Evolutionary conservation across 2,888 invertebrate species (phyloP), one percentile per base, ranked within the genome.

Genomic region (Brenthis daphne): DNA sequence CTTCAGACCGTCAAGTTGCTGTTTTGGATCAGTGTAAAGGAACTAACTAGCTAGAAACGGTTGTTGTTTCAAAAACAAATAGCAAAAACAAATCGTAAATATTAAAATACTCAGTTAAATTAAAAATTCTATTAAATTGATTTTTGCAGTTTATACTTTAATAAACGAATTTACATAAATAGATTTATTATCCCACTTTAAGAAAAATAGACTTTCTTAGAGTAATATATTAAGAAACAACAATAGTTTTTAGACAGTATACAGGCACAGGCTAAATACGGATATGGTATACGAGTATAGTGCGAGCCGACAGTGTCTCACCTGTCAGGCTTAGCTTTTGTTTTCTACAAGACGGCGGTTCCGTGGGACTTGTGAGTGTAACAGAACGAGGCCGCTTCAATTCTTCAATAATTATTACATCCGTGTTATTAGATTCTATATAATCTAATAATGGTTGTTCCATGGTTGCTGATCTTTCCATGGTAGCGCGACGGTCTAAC

Each of bases 281-380:
- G 66, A 53, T 63, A 63, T 73, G 69, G 69, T 43, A 43, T 11
- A 11, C 8, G 37, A 57, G 65, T 70, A 69, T 66, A 68, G 65
- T 71, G 74, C 68, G 75, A 71, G 77, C 82, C 77, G 80, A 81
- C 81, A 80, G 79, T 71, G 75, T 85, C 88, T 92, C 93, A 94
- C 93, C 93, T 91, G 93, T 91, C 89, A 96, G 95, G 88, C 95
- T 95, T 86, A 96, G 95, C 85, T 95, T 94, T 83, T 95, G 95
- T 86, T 95, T 95, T 85, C 95, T 93, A 86, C 94, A 89, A 79
- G 93, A 93, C 78, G 94, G 93, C 77, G 94, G 94, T 71, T 94
- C 94, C 77, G 94, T 94, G 65, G 94, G 94, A 82, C 94, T 94
- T 82, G 94, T 93, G 77, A 96, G 90, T 83, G 95, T 94, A 81